Evolutionary conservation across 2,888 invertebrate species (phyloP), one percentile per base, ranked within the genome.

Genomic region (Pristionchus japonicus): DNA sequence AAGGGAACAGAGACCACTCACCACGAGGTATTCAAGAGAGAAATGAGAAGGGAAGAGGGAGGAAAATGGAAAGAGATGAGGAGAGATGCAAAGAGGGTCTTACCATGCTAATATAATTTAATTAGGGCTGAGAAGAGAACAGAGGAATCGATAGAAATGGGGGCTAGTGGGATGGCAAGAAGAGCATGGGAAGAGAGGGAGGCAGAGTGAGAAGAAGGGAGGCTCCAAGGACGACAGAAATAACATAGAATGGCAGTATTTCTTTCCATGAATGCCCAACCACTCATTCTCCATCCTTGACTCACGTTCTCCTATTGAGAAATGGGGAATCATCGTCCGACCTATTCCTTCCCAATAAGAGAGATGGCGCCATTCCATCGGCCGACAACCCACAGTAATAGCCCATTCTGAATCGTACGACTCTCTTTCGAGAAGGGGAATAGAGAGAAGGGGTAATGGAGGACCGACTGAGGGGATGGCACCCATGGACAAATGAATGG

Each of bases 401-500:
- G 34, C 37, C 40, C 40, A 40, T 74, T 74, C 74, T 40, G 43
- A 40, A 74, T 74, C 20, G 74, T 20, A 74, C 40, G 40, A 74
- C 43, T 20, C 82, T 43, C 27, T 49, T 52, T 82, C 15, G 20
- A 31, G 15, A 40, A 43, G n/a, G 17, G 77, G 40, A 47, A 47
- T 15, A 77, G 31, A 70, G 77, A 43, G n/a, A n/a, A n/a, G n/a
- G 27, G n/a, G 49, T 82, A 82, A 82, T 82, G 40, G 82, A 74
- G 27, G 47, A 11, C 47, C n/a, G 49, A 34, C 17, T 82, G 82
- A 49, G 88, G 80, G 40, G n/a, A 85, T 88, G 88, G 89, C 70
- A 88, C 88, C 86, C 64, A 83, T 57, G 52, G 67, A 87, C 57
- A 88, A 52, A 88, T 52, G 77, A 77, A 85, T 47, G 87, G 85